Percentiles rank a stretch among this genome's conserved stretches.
These are phyloP conservation scores for Semicossyphus pulcher DNA, from an alignment of 2,113 vertebrate species.

Conservation along the genomic window DNA sequence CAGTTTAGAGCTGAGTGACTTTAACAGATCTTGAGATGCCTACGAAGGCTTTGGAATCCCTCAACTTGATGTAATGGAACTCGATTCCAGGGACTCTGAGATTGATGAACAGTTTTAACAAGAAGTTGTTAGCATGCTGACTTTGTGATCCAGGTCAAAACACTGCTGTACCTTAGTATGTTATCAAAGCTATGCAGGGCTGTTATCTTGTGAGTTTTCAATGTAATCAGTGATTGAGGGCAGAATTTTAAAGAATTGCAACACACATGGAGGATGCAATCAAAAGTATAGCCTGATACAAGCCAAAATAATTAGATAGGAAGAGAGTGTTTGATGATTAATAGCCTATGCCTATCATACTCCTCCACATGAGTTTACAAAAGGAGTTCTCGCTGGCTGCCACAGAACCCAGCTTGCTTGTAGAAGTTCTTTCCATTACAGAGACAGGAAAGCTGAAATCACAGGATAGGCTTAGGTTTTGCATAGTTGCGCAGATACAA, in stretches of 20 bases:
- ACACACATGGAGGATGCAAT: background rate
- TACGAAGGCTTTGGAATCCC: conserved; percentile 56
- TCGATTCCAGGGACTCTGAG: conserved; percentile 40
- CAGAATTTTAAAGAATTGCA: too few species aligned
- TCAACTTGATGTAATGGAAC: conserved; percentile 69
- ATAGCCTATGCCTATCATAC: conserved; percentile 7
- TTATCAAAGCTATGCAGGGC: too few species aligned
- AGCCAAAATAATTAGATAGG: conserved; percentile 21
- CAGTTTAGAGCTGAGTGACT: conserved; percentile 55
- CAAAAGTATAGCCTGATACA: conserved; percentile 1
- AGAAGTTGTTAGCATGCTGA: too few species aligned
- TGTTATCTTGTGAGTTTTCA: too few species aligned
- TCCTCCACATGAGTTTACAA: conserved; percentile 2
- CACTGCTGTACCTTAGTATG: too few species aligned
- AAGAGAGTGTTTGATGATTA: conserved; percentile 5
- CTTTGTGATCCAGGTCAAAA: too few species aligned
- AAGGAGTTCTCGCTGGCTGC: background rate
- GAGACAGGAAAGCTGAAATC: background rate
- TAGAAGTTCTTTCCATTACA: background rate
- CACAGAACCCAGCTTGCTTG: background rate
- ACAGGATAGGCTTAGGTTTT: background rate
- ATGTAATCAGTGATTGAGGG: background rate
- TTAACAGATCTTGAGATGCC: conserved; percentile 67
- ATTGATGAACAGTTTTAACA: too few species aligned
- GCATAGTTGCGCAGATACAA: background rate